These are phyloP conservation scores for Rousettus leschenaultii DNA, from an alignment of 2,113 vertebrate species.

Conservation along the genomic window DNA sequence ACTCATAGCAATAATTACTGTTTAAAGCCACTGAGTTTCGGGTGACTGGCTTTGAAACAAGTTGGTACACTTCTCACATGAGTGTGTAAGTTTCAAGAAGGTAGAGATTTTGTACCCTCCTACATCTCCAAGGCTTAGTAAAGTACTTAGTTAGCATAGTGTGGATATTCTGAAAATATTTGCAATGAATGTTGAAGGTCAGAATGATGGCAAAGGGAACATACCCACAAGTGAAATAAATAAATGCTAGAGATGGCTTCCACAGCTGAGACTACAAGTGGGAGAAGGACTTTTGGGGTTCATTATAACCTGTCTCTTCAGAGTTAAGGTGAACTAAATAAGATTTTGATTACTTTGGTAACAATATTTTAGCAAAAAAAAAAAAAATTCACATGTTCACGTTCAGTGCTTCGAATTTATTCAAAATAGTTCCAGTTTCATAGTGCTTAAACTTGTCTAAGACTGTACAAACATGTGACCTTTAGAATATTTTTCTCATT, in stretches of 20 bases:
- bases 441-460: neutral
- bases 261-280: neutral
- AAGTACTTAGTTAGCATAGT: neutral
- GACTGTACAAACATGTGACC: neutral
- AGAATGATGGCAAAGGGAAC: neutral
- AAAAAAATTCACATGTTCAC: neutral
- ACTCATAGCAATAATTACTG: neutral
- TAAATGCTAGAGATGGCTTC: neutral
- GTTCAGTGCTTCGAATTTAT: neutral
- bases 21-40: neutral
- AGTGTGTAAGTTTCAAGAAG: neutral
- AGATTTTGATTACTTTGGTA: neutral
- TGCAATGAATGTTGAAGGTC: neutral
- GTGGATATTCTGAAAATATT: neutral
- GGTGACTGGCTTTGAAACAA: neutral
- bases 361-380: constrained; percentile 13
- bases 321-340: neutral
- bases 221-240: neutral
- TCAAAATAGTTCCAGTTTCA: neutral
- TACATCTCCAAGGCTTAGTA: neutral
- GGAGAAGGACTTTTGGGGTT: neutral
- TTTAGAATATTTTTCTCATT: constrained; percentile 59
- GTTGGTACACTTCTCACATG: neutral
- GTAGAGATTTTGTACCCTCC: neutral
- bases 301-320: neutral